phyloP scores from a whole-genome alignment of 1,140 invertebrate genomes.

The Atta cephalotes region DNA sequence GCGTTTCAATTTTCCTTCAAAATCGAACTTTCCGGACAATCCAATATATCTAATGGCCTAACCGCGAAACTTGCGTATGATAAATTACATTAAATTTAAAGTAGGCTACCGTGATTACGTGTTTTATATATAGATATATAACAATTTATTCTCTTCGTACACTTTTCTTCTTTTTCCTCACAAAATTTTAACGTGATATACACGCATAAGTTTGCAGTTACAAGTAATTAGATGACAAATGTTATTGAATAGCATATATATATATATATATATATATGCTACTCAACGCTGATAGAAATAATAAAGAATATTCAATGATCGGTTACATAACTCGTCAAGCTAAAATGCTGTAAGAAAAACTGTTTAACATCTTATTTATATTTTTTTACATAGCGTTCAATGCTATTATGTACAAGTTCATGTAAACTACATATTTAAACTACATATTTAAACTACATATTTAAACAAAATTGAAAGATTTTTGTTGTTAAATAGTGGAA shows the following conservation, averaged over 20 bases:
- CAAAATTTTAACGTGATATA: constrained; percentile 3
- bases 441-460: neutral
- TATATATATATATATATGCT: neutral
- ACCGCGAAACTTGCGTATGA: neutral
- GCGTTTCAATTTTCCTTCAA: too few relatives aligned
- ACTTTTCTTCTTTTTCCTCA: neutral
- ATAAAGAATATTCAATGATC: neutral
- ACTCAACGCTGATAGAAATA: neutral
- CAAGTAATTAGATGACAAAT: neutral
- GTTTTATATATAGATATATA: neutral
- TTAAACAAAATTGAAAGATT: neutral
- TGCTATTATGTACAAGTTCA: constrained; percentile 26
- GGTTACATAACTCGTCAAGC: neutral
- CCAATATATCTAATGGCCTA: neutral
- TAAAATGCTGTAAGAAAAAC: neutral
- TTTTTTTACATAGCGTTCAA: neutral
- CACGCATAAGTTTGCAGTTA: neutral
- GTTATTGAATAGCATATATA: constrained; percentile 2
- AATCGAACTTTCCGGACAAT: too few relatives aligned
- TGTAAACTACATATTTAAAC: neutral
- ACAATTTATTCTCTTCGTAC: constrained; percentile 23
- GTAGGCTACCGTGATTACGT: neutral
- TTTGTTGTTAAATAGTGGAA: neutral
- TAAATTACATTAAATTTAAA: constrained; percentile 33
- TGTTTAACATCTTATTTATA: neutral